Percentiles rank a stretch among this genome's conserved stretches.
These are phyloP conservation scores for Ptyas mucosa DNA, from an alignment of 2,113 vertebrate species.

Conservation along the genomic window DNA sequence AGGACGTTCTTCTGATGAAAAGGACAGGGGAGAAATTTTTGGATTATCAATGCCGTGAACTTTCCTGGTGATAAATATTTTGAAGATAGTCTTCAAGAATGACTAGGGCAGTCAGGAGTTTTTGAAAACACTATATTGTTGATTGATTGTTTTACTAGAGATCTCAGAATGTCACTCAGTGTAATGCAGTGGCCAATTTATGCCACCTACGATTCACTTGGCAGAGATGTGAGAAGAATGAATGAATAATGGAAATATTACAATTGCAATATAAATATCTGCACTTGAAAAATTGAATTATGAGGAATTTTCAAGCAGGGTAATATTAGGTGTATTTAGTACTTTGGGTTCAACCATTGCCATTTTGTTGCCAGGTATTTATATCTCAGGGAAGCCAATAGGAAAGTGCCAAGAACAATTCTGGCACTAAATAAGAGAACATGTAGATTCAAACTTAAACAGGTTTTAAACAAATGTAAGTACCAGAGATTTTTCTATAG, in stretches of 20 bases:
- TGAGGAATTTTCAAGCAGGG: not conserved
- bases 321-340: slow-evolving; percentile 3
- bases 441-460: not conserved
- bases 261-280: slow-evolving; percentile 7
- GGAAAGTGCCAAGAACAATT: not conserved
- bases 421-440: not conserved
- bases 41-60: slow-evolving; percentile 58
- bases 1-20: slow-evolving; percentile 57
- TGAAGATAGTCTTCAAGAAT: slow-evolving; percentile 43
- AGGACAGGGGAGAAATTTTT: slow-evolving; percentile 58
- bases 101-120: slow-evolving; percentile 41
- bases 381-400: not conserved
- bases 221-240: slow-evolving; percentile 4
- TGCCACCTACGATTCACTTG: slow-evolving; percentile 60
- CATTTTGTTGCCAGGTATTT: not conserved
- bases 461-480: not conserved
- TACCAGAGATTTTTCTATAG: not conserved
- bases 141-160: slow-evolving; percentile 60
- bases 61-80: slow-evolving; percentile 61
- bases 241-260: not conserved
- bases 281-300: not conserved
- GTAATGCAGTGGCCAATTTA: slow-evolving; percentile 61
- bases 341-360: slow-evolving; percentile 29
- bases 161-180: slow-evolving; percentile 60
- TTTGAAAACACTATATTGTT: slow-evolving; percentile 58